A percentile compares a stretch with the other conserved stretches of the same genome.
Conservation (phyloP, 2,888 invertebrate genomes). For the Aphrophora alni region DNA sequence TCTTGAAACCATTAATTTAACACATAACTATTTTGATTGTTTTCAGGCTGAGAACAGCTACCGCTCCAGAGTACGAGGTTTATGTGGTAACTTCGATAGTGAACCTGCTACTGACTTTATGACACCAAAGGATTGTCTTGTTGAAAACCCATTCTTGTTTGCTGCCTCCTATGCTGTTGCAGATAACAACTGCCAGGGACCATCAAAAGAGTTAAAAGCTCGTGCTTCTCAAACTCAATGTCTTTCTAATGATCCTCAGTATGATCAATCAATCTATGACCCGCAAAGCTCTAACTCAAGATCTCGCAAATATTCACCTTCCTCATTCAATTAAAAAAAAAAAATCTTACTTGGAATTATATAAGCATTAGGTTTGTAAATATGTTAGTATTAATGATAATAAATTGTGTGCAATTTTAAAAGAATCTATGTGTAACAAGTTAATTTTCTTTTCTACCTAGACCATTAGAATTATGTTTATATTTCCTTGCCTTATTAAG, state of each 20-base stretch:
- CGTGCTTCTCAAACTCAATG: slow-evolving; percentile 50
- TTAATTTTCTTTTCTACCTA: too few species aligned
- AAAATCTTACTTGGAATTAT: not conserved
- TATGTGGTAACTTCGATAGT: slow-evolving; percentile 71
- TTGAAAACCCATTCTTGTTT: slow-evolving; percentile 63
- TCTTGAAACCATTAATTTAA: too few species aligned
- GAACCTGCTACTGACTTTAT: slow-evolving; percentile 66
- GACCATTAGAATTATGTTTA: too few species aligned
- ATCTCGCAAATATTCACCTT: not conserved
- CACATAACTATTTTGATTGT: not conserved
- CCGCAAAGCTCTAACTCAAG: not conserved
- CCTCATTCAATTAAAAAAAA: too few species aligned
- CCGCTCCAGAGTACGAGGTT: slow-evolving; percentile 65
- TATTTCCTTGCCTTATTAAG: too few species aligned
- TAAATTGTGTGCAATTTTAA: not conserved
- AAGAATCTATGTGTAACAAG: not conserved
- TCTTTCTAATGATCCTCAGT: not conserved
- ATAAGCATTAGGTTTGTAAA: not conserved
- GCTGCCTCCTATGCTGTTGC: slow-evolving; percentile 64
- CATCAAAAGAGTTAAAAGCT: slow-evolving; percentile 54
- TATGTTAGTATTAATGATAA: not conserved
- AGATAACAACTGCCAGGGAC: slow-evolving; percentile 45
- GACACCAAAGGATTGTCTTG: slow-evolving; percentile 64
- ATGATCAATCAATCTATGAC: not conserved
- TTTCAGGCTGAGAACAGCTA: slow-evolving; percentile 57